Conservation (phyloP, 2,113 vertebrate genomes). For the Phalacrocorax aristotelis region DNA sequence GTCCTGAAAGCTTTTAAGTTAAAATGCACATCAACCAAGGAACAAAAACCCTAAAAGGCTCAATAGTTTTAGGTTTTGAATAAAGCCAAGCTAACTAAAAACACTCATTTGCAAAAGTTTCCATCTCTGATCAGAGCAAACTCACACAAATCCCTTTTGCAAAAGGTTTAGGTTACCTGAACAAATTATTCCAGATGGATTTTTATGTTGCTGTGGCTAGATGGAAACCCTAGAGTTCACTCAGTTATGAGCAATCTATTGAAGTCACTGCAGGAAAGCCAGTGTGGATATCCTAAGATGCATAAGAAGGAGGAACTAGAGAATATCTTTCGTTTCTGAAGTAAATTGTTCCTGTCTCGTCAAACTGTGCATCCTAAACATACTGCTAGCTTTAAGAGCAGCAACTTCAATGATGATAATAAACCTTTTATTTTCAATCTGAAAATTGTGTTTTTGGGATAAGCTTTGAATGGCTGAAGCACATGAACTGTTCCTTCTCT, state of each 20-base stretch:
- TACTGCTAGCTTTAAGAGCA: not conserved
- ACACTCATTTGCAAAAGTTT: not conserved
- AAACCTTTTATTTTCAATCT: not conserved
- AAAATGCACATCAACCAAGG: not conserved
- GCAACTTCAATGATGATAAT: not conserved
- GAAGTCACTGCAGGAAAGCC: not conserved
- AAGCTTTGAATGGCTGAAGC: not conserved
- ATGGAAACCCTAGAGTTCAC: not conserved
- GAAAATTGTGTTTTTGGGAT: not conserved
- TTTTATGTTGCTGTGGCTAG: not conserved
- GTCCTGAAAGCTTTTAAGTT: not conserved
- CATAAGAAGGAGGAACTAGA: not conserved
- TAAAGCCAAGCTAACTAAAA: not conserved
- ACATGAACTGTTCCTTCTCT: not conserved
- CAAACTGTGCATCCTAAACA: not conserved
- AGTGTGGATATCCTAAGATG: not conserved
- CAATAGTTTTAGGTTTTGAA: not conserved
- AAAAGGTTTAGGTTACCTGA: not conserved
- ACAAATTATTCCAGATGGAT: not conserved
- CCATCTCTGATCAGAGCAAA: not conserved
- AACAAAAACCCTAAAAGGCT: not conserved
- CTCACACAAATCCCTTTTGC: not conserved
- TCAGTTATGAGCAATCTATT: not conserved
- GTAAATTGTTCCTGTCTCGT: not conserved
- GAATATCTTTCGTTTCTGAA: not conserved